phyloP scores from a whole-genome alignment of 2,113 vertebrate species.

The Coturnix japonica region DNA sequence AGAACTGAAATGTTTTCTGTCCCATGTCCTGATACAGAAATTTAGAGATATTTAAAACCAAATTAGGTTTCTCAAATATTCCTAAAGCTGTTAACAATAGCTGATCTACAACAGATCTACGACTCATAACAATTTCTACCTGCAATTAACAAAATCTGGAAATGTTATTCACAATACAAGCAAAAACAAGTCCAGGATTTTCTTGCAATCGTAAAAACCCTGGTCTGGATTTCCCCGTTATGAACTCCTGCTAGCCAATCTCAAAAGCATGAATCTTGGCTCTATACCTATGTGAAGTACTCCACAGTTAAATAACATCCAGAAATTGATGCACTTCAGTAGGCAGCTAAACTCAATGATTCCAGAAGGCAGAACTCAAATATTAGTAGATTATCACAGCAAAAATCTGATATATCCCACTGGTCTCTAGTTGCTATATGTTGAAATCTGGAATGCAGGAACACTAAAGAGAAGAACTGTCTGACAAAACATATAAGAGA shows the following conservation, averaged over 20 bases:
- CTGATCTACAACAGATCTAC: background rate
- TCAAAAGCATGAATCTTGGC: background rate
- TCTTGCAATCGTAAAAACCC: background rate
- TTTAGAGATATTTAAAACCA: background rate
- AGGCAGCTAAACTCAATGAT: background rate
- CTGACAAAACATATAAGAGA: background rate
- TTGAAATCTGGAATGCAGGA: background rate
- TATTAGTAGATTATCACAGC: background rate
- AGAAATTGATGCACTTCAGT: background rate
- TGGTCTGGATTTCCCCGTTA: background rate
- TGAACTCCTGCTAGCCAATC: background rate
- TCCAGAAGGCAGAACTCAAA: background rate
- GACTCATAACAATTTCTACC: background rate
- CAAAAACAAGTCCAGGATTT: background rate
- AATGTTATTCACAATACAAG: background rate
- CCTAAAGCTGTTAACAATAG: background rate
- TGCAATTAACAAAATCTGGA: background rate
- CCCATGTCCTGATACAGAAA: background rate
- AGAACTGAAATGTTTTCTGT: background rate
- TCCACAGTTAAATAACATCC: background rate
- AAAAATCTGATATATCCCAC: background rate
- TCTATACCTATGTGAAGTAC: background rate
- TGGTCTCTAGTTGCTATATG: background rate
- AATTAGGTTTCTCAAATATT: background rate
- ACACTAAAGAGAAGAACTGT: background rate